Conservation (phyloP, 1,140 invertebrate genomes). For the Orius laevigatus region DNA sequence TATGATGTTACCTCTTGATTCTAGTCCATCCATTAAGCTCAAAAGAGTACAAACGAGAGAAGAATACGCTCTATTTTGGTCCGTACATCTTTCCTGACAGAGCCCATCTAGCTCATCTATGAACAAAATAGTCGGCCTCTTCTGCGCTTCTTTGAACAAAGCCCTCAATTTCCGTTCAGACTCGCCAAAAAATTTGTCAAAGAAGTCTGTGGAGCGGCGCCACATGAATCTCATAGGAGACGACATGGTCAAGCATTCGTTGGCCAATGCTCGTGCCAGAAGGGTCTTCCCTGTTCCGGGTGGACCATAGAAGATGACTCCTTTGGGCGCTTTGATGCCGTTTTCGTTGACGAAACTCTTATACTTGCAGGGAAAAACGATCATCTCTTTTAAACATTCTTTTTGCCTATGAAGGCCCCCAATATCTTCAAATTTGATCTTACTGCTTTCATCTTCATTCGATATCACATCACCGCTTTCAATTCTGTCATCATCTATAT, state of each 20-base stretch:
- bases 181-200: slow-evolving; percentile 85
- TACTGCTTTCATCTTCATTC: no score
- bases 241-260: slow-evolving; percentile 52
- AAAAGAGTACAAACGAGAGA: slow-evolving; percentile 81
- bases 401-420: slow-evolving; percentile 73
- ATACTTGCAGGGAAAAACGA: slow-evolving; percentile 75
- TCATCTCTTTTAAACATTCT: slow-evolving; percentile 75
- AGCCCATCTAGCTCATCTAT: slow-evolving; percentile 82
- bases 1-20: slow-evolving; percentile 52
- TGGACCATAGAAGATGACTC: slow-evolving; percentile 81
- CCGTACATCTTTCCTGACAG: slow-evolving; percentile 69
- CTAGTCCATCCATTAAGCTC: slow-evolving; percentile 77
- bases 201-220: slow-evolving; percentile 83
- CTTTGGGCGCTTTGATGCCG: slow-evolving; percentile 67
- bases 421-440: slow-evolving; percentile 48
- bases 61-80: slow-evolving; percentile 83
- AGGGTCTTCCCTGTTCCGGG: slow-evolving; percentile 76
- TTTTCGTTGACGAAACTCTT: slow-evolving; percentile 69
- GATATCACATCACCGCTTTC: no score
- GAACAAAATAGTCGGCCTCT: slow-evolving; percentile 74
- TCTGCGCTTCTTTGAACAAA: slow-evolving; percentile 72
- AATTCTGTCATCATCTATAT: no score
- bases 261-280: slow-evolving; percentile 74
- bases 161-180: slow-evolving; percentile 77
- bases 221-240: slow-evolving; percentile 84